phyloP scores from a whole-genome alignment of 2,888 invertebrate species.

The Euplexia lucipara region DNA sequence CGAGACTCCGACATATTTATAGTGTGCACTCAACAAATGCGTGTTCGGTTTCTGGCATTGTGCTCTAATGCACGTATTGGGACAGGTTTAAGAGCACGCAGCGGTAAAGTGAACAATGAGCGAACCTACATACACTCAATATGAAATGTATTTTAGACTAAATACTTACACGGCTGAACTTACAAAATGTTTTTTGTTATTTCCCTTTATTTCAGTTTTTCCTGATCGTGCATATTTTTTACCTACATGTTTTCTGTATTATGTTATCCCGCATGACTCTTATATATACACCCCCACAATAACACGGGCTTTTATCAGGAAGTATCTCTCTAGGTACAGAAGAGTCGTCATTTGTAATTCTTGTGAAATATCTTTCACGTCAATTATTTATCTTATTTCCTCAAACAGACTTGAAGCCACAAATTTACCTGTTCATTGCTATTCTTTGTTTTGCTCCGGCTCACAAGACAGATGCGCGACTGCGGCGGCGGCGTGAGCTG shows the following conservation, averaged over 20 bases:
- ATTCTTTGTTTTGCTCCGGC: neutral
- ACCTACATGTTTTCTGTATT: no score
- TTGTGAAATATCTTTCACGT: no score
- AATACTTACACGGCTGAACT: neutral
- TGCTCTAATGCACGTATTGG: conserved; percentile 40
- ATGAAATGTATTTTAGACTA: conserved; percentile 17
- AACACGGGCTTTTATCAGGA: no score
- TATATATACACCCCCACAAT: no score
- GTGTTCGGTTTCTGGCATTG: conserved; percentile 21
- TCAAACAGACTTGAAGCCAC: neutral
- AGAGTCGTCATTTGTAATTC: no score
- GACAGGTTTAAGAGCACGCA: conserved; percentile 32
- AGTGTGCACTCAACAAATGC: conserved; percentile 3
- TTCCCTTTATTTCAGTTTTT: conserved; percentile 1
- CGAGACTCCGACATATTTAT: conserved; percentile 4
- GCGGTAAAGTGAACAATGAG: conserved; percentile 35
- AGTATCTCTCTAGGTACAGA: no score
- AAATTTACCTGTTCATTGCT: neutral
- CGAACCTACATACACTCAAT: conserved; percentile 11
- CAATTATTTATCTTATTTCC: neutral
- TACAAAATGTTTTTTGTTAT: neutral
- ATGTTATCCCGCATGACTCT: no score
- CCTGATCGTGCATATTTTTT: no score
- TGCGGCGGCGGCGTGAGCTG: neutral
- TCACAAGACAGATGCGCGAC: conserved; percentile 15